These are phyloP conservation scores for Pimephales promelas DNA, from an alignment of 2,113 vertebrate species.

Conservation along the genomic window DNA sequence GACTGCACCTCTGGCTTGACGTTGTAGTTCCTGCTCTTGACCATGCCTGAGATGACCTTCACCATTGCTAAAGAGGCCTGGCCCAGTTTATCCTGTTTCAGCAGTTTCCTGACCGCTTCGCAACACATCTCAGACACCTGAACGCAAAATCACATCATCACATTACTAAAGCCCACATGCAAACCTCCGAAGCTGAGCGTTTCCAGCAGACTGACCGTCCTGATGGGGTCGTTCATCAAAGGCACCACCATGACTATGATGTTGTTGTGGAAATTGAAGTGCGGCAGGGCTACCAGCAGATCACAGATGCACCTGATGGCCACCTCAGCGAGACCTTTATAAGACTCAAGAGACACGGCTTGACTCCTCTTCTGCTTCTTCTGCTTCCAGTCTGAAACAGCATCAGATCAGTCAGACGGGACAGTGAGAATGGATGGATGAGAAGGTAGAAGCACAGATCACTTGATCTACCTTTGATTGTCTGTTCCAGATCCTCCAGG, in stretches of 20 bases:
- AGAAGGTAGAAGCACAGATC: background rate
- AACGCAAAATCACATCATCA: background rate
- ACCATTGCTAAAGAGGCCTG: constrained; percentile 85
- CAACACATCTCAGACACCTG: constrained; percentile 87
- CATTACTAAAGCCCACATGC: background rate
- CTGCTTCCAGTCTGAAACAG: constrained; percentile 90
- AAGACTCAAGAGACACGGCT: constrained; percentile 83
- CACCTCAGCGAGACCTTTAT: constrained; percentile 86
- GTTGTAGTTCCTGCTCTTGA: constrained; percentile 87
- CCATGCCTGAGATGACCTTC: constrained; percentile 91
- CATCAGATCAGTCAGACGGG: background rate
- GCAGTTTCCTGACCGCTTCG: constrained; percentile 85
- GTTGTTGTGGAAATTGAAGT: constrained; percentile 99
- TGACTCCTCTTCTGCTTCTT: constrained; percentile 89
- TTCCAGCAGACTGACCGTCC: constrained; percentile 69
- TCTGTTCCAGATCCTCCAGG: constrained; percentile 95
- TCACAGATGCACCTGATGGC: constrained; percentile 89
- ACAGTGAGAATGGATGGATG: background rate
- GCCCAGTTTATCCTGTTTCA: constrained; percentile 91
- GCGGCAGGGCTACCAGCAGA: constrained; percentile 84
- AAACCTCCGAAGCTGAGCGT: background rate
- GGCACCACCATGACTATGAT: constrained; percentile 89
- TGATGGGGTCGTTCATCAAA: constrained; percentile 83
- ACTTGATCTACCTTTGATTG: constrained; percentile 83
- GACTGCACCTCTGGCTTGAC: constrained; percentile 86